Base-by-base conservation (phyloP, 2,113 vertebrate genomes). In the Platanista minor region DNA sequence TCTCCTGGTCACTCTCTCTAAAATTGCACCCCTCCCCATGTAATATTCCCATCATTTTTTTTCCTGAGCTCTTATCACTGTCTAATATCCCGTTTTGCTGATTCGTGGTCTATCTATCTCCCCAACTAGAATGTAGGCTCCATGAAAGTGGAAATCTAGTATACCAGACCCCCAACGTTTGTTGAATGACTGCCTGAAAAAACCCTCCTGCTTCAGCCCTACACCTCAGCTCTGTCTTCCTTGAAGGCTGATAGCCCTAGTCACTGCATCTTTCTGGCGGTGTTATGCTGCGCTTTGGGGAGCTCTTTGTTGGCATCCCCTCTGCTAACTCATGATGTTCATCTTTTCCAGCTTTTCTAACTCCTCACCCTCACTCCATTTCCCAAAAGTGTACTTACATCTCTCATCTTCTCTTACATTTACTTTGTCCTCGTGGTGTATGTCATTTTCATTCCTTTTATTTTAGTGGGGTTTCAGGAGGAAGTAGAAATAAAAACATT, bases 141-240 rank as follows among this genome's bases (percentile, higher is more conserved):
- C 31, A 6, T 0, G 29, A 52, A 72, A 66, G 33, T 23, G 27
- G 43, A 69, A 43, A 31, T 49, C 61, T 17, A 3, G 67, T 33
- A 3, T 0, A 17, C 33, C 27, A 1, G 10, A 23, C n/a, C 41
- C 52, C 59, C 52, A 5, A 0, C 6, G 9, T 21, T 27, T 67
- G 52, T 15, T 74, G 49, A 23, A 7, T 0, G 21, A 57, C 25
- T 14, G 31, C 8, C 71, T 13, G 46, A 33, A 9, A 29, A 13
- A 20, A 17, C 23, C n/a, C 66, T n/a, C 41, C 91, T 9, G 29
- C 57, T 59, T 33, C 23, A 33, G n/a, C 59, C 41, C 14, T 10
- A 3, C 8, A 3, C 21, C 59, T 29, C 17, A 18, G 9, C 17
- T 43, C 85, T 9, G 6, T 11, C 74, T 66, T 25, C 54, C 85